phyloP scores from a whole-genome alignment of 2,113 vertebrate genomes.

The Bos indicus region DNA sequence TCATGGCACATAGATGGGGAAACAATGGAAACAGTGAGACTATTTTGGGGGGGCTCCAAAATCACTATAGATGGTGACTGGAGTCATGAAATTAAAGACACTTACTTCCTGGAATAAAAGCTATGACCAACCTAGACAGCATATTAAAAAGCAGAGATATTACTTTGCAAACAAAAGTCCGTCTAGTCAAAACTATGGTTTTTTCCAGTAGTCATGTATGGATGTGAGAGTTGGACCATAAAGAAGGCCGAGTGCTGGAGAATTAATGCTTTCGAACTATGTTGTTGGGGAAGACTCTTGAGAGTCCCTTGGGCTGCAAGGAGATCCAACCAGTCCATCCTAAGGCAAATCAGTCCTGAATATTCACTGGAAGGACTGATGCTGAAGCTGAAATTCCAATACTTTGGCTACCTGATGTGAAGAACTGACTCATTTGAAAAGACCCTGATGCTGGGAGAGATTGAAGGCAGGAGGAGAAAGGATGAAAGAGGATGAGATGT shows the following conservation, averaged over 20 bases:
- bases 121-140: not conserved
- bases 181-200: not conserved
- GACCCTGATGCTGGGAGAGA: not conserved
- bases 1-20: not conserved
- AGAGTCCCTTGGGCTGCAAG: not conserved
- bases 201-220: not conserved
- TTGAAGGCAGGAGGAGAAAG: not conserved
- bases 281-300: not conserved
- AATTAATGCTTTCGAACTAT: rapidly evolving
- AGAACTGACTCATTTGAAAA: not conserved
- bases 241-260: not conserved
- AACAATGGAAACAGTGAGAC: not conserved
- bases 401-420: rapidly evolving
- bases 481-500: not conserved
- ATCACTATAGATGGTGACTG: not conserved
- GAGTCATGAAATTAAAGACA: not conserved
- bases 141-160: not conserved
- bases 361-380: not conserved
- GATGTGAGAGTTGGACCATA: not conserved
- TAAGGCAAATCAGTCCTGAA: not conserved
- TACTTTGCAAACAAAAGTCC: not conserved
- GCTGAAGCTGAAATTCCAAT: not conserved
- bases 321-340: not conserved
- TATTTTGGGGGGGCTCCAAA: not conserved
- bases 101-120: not conserved